Evolutionary conservation across 2,888 invertebrate species (phyloP).

Genomic region (Pristionchus mayeri): DNA sequence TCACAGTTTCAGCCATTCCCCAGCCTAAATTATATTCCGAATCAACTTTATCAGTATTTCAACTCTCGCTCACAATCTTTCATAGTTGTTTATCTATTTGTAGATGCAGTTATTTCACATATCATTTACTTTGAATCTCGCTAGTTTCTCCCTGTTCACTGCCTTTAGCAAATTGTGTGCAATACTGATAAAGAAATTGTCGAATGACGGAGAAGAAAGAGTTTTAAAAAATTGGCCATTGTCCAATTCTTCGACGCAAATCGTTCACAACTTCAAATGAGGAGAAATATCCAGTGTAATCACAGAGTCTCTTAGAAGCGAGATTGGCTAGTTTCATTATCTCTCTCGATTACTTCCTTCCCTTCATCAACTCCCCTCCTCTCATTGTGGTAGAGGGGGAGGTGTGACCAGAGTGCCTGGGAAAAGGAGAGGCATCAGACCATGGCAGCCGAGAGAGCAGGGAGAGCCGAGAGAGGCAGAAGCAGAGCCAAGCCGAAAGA

Average conservation of each 20-base stretch:
- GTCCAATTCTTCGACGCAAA: no score
- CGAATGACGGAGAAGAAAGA: no score
- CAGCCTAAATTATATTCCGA: no score
- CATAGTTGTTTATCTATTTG: neutral
- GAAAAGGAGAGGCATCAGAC: neutral
- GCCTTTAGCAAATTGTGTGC: conserved; percentile 4
- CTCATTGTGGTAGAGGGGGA: neutral
- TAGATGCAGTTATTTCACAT: neutral
- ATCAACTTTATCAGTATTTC: neutral
- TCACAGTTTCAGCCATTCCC: no score
- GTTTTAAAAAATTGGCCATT: no score
- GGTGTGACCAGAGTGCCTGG: conserved; percentile 8
- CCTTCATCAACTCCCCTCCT: conserved; percentile 11
- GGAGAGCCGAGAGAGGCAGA: neutral
- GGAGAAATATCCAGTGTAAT: no score
- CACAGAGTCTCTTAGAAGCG: no score
- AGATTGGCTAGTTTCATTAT: conserved; percentile 38
- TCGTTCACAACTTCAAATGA: no score
- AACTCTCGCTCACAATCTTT: neutral
- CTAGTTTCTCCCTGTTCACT: neutral
- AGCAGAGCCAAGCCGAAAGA: conserved; percentile 18
- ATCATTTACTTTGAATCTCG: conserved; percentile 9
- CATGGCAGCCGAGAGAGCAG: neutral
- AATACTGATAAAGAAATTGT: conserved; percentile 7
- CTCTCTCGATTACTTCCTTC: neutral